Base-by-base conservation (phyloP, 2,888 invertebrate genomes). In the Lasioglossum calceatum region DNA sequence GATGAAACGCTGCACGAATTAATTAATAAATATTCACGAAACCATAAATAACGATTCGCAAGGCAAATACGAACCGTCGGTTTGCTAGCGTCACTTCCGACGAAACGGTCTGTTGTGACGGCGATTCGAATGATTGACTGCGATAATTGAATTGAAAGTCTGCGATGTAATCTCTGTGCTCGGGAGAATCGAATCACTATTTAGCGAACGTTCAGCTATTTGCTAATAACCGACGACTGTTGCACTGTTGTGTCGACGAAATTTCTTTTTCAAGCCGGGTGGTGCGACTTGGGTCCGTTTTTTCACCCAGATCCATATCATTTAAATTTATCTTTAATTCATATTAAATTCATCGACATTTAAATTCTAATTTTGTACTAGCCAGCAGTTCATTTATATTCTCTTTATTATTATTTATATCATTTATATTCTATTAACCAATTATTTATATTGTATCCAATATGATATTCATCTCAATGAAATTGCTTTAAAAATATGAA, bases 21-120 rank as follows among this genome's bases (percentile, higher is more conserved):
- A 74, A 85, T 85, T 82, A 78, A 87, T 79, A 85, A 88, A 88
- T 88, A 82, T 88, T 88, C 78, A 82, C 70, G 70, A 72, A 42
- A 19, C 32, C 75, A 64, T 85, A 85, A 87, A 87, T 76, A 82
- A 85, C 75, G 78, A 74, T 50, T 58, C 74, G 50, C 23, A 72
- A 85, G 80, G 75, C 78, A 78, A 82, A 82, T 36, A 74, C 39
- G 54, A 82, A 73, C 85, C 85, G 80, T 77, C 85, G 72, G 78
- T 23, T 16, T 42, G 61, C 70, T 23, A 44, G 36, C 23, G 67
- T 16, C 27, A 64, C 32, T 80, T 67, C 67, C 36, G 58, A 32
- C 47, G 36, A n/a, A 58, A 58, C 70, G 36, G 61, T 79, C 16
- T 54, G 54, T 39, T 61, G 42, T 42, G 58, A 76, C n/a, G 75